These are phyloP conservation scores for Metallyticus violacea DNA, from an alignment of 2,888 invertebrate genomes.

Conservation along the genomic window DNA sequence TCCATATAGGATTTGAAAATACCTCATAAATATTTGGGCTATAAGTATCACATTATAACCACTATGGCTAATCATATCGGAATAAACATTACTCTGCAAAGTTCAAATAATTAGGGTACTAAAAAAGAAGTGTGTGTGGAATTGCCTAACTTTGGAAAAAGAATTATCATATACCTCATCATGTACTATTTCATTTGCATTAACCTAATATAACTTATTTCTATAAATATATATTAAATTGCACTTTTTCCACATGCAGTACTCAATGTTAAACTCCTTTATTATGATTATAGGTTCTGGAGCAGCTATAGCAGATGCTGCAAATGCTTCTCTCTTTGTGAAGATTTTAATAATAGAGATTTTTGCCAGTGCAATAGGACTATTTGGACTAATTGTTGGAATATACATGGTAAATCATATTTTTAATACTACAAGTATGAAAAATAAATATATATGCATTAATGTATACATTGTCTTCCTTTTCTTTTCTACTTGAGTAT, in stretches of 20 bases:
- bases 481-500: neutral
- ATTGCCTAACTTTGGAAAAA: neutral
- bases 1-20: too few species aligned
- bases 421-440: neutral
- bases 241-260: too few species aligned
- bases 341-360: conserved; percentile 62
- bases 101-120: too few species aligned
- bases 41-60: too few species aligned
- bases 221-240: too few species aligned
- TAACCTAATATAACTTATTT: too few species aligned
- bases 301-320: conserved; percentile 61
- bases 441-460: neutral
- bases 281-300: conserved; percentile 45
- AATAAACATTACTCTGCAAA: too few species aligned
- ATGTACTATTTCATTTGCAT: neutral
- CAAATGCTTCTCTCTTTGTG: conserved; percentile 57
- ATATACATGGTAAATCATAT: conserved; percentile 44
- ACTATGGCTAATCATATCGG: too few species aligned
- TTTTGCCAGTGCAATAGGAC: conserved; percentile 61
- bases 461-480: too few species aligned
- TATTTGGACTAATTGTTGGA: conserved; percentile 61
- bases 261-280: neutral
- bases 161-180: too few species aligned
- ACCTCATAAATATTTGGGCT: too few species aligned
- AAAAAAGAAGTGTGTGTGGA: too few species aligned